Conservation (phyloP, 92 coral and sea anemone species). For the Metridium senile region DNA sequence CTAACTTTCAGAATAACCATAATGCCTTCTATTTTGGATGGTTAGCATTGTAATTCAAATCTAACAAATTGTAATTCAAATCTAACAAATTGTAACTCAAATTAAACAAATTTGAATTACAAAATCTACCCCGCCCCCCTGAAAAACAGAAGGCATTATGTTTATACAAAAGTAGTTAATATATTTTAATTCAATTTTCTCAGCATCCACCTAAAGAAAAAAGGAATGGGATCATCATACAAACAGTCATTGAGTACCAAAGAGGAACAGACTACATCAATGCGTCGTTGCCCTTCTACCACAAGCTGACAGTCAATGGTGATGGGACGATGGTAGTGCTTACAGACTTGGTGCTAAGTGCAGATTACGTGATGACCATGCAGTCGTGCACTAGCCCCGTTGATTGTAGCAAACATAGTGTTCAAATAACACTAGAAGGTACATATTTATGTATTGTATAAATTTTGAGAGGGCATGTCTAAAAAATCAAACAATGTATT, state of each 20-base stretch:
- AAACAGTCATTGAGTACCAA: slow-evolving; percentile 9
- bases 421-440: not conserved
- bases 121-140: too few relatives aligned
- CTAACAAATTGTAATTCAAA: too few relatives aligned
- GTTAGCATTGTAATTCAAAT: too few relatives aligned
- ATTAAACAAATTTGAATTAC: too few relatives aligned
- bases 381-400: slow-evolving; percentile 1
- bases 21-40: too few relatives aligned
- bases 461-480: too few relatives aligned
- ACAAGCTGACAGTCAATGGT: not conserved
- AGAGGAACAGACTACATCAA: not conserved
- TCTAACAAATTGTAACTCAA: too few relatives aligned
- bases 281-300: not conserved
- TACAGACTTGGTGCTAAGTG: not conserved
- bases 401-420: not conserved
- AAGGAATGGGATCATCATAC: not conserved
- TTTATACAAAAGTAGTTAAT: not conserved
- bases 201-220: slow-evolving; percentile 6
- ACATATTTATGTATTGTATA: too few relatives aligned
- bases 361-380: not conserved
- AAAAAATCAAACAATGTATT: too few relatives aligned
- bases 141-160: not conserved
- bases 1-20: too few relatives aligned
- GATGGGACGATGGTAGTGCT: not conserved
- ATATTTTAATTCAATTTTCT: not conserved